Evolutionary conservation across 2,797 vertebrate species (phyloP).

Genomic region (Coendou prehensilis): DNA sequence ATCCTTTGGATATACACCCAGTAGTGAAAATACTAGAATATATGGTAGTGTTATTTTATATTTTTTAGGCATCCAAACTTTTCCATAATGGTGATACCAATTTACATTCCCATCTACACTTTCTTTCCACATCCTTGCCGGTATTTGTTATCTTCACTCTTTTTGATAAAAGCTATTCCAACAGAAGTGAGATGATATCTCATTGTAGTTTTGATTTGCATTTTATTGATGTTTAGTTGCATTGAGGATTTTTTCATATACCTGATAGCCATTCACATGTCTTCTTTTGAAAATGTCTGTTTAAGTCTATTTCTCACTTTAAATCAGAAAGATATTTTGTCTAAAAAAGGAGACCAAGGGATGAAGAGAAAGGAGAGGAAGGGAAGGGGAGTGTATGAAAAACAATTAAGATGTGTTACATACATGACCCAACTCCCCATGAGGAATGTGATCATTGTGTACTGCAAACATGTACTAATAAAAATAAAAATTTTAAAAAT

Average conservation of each 20-base stretch:
- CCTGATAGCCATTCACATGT: background rate
- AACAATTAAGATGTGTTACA: background rate
- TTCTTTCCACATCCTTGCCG: background rate
- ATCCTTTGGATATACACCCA: background rate
- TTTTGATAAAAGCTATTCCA: background rate
- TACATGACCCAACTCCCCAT: background rate
- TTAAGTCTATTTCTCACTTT: background rate
- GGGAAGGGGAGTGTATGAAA: background rate
- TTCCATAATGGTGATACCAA: conserved; percentile 25
- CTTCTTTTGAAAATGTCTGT: background rate
- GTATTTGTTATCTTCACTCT: background rate
- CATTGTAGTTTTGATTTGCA: background rate
- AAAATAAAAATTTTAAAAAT: background rate
- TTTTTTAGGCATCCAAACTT: conserved; percentile 22
- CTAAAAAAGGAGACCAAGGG: background rate
- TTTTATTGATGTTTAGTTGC: background rate
- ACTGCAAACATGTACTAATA: background rate
- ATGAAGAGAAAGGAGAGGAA: background rate
- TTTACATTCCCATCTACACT: conserved; percentile 21
- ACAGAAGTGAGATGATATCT: background rate
- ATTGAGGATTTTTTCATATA: background rate
- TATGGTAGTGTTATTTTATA: conserved; percentile 38
- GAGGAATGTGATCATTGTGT: background rate
- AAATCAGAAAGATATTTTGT: background rate
- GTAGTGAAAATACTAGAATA: background rate